Evolutionary conservation across 2,797 vertebrate genomes (phyloP).

Genomic region (Semotilus atromaculatus): DNA sequence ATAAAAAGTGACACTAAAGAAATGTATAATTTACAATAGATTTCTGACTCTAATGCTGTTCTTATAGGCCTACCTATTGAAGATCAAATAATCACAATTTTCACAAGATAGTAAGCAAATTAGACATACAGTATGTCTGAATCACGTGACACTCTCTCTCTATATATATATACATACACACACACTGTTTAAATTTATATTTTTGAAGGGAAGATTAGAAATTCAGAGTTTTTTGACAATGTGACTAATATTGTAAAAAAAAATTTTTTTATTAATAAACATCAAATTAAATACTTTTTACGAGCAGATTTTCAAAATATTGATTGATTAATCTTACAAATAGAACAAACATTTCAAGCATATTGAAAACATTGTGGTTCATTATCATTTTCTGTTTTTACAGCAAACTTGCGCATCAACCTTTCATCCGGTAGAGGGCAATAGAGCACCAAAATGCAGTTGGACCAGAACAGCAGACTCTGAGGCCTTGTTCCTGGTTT

Average conservation of each 20-base stretch:
- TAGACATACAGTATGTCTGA: too few species aligned
- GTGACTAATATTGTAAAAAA: neutral
- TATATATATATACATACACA: too few species aligned
- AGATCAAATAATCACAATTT: too few species aligned
- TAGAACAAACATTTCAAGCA: neutral
- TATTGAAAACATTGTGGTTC: neutral
- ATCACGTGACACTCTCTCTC: too few species aligned
- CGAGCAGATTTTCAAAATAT: neutral
- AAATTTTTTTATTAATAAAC: neutral
- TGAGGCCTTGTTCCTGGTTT: neutral
- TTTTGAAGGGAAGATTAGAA: too few species aligned
- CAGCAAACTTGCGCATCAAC: neutral
- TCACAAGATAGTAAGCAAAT: too few species aligned
- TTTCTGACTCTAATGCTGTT: too few species aligned
- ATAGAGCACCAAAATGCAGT: conserved; percentile 2
- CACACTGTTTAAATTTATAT: too few species aligned
- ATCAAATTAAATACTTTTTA: neutral
- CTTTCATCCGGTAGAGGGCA: conserved; percentile 26
- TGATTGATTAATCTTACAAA: neutral
- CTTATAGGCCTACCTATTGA: too few species aligned
- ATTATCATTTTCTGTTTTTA: neutral
- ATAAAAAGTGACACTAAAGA: too few species aligned
- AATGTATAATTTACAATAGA: too few species aligned
- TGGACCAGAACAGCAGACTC: neutral
- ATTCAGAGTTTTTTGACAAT: too few species aligned